Evolutionary conservation across 2,888 invertebrate genomes (phyloP), one percentile per base, ranked within the genome.

Genomic region (Lasioglossum leucozonium): DNA sequence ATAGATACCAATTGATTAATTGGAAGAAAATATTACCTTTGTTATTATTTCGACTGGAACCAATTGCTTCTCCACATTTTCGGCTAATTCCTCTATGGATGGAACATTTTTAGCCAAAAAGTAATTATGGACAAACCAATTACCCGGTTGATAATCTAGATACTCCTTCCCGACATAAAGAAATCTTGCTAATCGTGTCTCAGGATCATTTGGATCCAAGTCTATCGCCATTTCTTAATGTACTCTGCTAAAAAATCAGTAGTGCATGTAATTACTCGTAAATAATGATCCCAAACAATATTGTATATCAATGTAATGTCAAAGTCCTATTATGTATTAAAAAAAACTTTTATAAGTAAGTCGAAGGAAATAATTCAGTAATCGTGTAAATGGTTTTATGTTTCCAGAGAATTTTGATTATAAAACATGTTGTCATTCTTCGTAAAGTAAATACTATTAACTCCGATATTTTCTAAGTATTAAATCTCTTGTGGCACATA

Each of bases 91-190:
- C 30, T 90, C 87, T 65, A 96, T 93, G 18, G 94, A 95, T 72
- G 92, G 91, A 80, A 96, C 91, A 87, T 95, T 95, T 42, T 95
- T 95, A 0, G 89, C 91, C 77, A 95, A 94, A 90, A 95, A 96
- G 89, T 96, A 96, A 87, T 96, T 95, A 85, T 96, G 96, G 18
- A 95, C 91, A 51, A 95, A 93, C 96, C 96, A 96, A 90, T 96
- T 95, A 58, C 96, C 96, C 73, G 96, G 96, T 87, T 95, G 96
- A 92, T 96, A 96, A 83, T 95, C 95, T 10, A 79, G 74, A 76
- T 87, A 86, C 72, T 90, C 90, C 76, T 91, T 91, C 26, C 91
- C 91, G 72, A 90, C 83, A 26, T 83, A 90, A 26, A 91, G 75
- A 79, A 86, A 91, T 44, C 79, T 82, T 42, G 81, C 72, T 44